A percentile compares a stretch with the other conserved stretches of the same genome.
Evolutionary conservation across 2,113 vertebrate species (phyloP).

Genomic region (Platysternon megacephalum): DNA sequence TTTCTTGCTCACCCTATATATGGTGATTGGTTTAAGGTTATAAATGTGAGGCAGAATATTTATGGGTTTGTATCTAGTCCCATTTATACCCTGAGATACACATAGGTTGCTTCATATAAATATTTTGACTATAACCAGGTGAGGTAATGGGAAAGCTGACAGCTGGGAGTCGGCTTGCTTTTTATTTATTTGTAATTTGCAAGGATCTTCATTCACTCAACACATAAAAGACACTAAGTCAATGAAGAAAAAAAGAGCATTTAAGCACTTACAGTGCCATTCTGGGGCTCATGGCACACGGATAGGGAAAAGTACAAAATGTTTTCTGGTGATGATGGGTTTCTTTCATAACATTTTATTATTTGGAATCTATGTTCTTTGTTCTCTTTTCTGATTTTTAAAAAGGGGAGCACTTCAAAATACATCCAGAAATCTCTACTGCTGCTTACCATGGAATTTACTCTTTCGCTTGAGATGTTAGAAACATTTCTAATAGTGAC

Average conservation of each 20-base stretch:
- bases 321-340: neutral
- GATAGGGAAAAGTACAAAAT: neutral
- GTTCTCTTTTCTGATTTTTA: neutral
- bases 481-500: neutral
- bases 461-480: neutral
- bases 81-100: constrained; percentile 48
- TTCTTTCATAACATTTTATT: neutral
- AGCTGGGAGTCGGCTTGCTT: neutral
- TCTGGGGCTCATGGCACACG: neutral
- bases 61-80: neutral
- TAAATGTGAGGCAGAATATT: neutral
- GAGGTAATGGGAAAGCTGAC: constrained; percentile 50
- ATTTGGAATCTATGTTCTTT: neutral
- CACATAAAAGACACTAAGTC: neutral
- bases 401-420: neutral
- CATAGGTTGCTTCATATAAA: constrained; percentile 19
- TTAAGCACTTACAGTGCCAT: neutral
- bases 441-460: neutral
- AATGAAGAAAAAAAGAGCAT: neutral
- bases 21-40: neutral
- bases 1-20: neutral
- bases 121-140: constrained; percentile 26
- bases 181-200: constrained; percentile 12
- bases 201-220: constrained; percentile 17
- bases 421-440: neutral